Conservation (phyloP, 2,113 vertebrate genomes). For the Rhinopomastus cyanomelas region DNA sequence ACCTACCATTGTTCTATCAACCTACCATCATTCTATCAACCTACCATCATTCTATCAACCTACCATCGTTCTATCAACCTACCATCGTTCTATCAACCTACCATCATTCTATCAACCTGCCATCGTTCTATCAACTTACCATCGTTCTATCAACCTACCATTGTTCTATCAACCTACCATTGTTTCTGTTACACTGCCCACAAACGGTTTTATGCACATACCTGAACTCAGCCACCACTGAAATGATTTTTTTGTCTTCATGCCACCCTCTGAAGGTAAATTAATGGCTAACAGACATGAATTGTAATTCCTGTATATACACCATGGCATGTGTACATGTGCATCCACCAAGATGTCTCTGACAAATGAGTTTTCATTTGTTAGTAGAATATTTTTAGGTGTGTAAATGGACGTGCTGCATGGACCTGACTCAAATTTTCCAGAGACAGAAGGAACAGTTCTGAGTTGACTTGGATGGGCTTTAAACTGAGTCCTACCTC, state of each 20-base stretch:
- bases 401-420: background rate
- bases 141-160: background rate
- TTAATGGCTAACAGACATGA: background rate
- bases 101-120: too few relatives aligned
- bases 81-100: background rate
- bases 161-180: background rate
- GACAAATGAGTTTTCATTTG: background rate
- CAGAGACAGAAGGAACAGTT: background rate
- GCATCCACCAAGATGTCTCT: background rate
- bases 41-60: background rate
- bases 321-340: background rate
- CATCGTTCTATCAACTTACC: background rate
- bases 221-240: background rate
- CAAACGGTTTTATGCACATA: background rate
- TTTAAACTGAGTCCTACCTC: background rate
- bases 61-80: background rate
- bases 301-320: background rate
- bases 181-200: background rate
- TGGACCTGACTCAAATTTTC: background rate
- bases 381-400: background rate
- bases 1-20: background rate
- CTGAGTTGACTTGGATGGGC: background rate
- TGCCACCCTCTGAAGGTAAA: background rate
- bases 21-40: background rate
- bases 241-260: background rate